Evolutionary conservation across 2,797 vertebrate genomes (phyloP).

Genomic region (Acanthornis magna): DNA sequence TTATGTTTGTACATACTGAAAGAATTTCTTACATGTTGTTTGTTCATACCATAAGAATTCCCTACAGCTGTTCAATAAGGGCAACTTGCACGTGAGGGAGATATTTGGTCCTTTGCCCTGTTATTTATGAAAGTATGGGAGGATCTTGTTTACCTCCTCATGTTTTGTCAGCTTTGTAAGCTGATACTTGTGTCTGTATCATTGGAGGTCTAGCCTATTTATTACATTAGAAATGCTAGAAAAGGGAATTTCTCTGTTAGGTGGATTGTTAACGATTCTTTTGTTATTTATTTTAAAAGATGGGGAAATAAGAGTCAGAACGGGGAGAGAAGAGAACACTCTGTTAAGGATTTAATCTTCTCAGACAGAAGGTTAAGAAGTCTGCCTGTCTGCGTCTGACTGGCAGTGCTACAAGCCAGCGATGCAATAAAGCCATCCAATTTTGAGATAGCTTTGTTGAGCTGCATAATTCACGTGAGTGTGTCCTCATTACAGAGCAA

Average conservation of each 20-base stretch:
- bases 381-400: conserved; percentile 33
- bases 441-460: conserved; percentile 6
- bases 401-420: background rate
- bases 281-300: background rate
- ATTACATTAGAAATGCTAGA: background rate
- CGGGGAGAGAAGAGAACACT: background rate
- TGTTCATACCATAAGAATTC: background rate
- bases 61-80: background rate
- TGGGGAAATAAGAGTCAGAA: background rate
- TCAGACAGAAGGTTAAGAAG: conserved; percentile 55
- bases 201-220: background rate
- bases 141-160: conserved; percentile 35
- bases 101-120: background rate
- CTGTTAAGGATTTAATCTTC: conserved; percentile 61
- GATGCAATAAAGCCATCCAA: conserved; percentile 22
- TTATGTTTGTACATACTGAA: background rate
- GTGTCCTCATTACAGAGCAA: background rate
- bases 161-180: conserved; percentile 17
- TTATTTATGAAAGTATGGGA: background rate
- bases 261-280: background rate
- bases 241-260: background rate
- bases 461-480: conserved; percentile 4
- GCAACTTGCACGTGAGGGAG: background rate
- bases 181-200: background rate
- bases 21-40: background rate